These are phyloP conservation scores for Talpa occidentalis DNA, from an alignment of 2,113 vertebrate species.

Conservation along the genomic window DNA sequence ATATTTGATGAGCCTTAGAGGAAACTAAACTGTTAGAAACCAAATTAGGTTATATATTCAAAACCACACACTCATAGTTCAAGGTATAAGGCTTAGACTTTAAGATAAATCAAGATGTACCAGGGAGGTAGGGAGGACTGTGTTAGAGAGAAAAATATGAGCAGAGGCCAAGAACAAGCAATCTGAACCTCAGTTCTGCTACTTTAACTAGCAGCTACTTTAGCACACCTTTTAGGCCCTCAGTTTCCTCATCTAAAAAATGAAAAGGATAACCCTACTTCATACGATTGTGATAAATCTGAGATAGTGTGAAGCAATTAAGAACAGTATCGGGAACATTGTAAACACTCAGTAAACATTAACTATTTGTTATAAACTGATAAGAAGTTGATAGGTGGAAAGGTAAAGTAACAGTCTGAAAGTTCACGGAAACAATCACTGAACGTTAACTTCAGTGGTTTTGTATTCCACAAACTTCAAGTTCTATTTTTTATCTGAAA, in stretches of 20 bases:
- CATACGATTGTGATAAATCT: not conserved
- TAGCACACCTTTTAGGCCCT: not conserved
- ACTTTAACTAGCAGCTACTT: conserved; percentile 6
- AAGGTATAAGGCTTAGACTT: not conserved
- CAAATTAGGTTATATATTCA: not conserved
- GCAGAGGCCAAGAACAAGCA: not conserved
- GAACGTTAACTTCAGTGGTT: conserved; percentile 29
- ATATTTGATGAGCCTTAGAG: not conserved
- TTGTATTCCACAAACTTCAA: conserved; percentile 36
- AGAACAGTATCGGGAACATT: not conserved
- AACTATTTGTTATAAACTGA: conserved; percentile 30
- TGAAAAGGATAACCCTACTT: not conserved
- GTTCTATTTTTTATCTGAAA: conserved; percentile 21
- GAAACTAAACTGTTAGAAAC: not conserved
- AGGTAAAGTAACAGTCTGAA: conserved; percentile 20
- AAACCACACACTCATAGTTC: not conserved
- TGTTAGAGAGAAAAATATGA: not conserved
- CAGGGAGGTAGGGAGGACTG: not conserved
- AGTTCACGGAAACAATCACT: not conserved
- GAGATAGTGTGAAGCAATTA: not conserved
- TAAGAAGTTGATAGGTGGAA: not conserved
- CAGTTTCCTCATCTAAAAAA: conserved; percentile 32
- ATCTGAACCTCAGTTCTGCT: conserved; percentile 18
- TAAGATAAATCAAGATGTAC: not conserved
- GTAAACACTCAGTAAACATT: conserved; percentile 22